Base-by-base conservation (phyloP, 2,113 vertebrate species). In the Fukomys damarensis region DNA sequence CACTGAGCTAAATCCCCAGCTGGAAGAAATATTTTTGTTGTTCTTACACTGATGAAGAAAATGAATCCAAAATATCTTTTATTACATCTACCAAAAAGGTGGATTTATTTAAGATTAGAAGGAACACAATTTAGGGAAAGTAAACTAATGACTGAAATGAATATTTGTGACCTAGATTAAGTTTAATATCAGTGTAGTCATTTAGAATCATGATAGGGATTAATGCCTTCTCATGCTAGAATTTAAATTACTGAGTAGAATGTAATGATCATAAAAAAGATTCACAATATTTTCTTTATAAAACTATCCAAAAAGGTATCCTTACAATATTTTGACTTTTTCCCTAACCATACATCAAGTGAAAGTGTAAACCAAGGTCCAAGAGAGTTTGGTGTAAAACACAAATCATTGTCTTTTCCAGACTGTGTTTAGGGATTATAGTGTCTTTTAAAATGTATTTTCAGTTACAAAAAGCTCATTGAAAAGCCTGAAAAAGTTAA, bases 111-210 rank as follows among this genome's bases (percentile, higher is more conserved):
- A 56, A 81, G 13, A 17, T 66, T 83, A 63, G 19, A 94, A 84
- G 8, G 80, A 43, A 52, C 9, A 76, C 2, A 72, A 3, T 22
- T 92, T 63, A 24, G 59, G 59, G 32, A 77, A 19, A 85, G 24
- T 92, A 61, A 88, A 66, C 32, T 12, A 92, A 86, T 70, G 20
- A 61, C 59, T 86, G n/a, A 92, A 95, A 86, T 77, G 52, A 89
- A 58, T 68, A 52, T 24, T 81, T 82, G 9, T n/a, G 32, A 82
- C 10, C 38, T 92, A 19, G 26, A n/a, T 77, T 49, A 32, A n/a
- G 1, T 24, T 68, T 49, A 32, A 49, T 38, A 30, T n/a, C n/a
- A 58, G 12, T 85, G 49, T 26, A 61, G 16, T 76, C 30, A 82
- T 77, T 89, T 96, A 24, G 68, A 80, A 68, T 91, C 16, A 32